Conservation (phyloP, 1,140 invertebrate species). For the Aphaenogaster floridana region DNA sequence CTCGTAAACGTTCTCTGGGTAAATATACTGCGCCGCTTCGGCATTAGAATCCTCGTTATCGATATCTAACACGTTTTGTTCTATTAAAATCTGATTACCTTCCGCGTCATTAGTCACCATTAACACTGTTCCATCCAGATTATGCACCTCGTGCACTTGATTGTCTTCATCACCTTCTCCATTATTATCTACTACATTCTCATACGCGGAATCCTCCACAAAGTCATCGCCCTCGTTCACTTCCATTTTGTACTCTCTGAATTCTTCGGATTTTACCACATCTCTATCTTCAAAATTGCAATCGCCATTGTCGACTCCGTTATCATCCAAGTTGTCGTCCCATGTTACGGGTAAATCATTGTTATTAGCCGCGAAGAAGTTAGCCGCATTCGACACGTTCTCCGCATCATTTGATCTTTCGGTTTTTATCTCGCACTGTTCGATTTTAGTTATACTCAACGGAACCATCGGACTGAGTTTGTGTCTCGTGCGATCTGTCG, state of each 20-base stretch:
- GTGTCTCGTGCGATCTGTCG: constrained; percentile 72
- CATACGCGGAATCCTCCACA: constrained; percentile 64
- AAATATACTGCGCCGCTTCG: constrained; percentile 64
- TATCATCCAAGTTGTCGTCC: constrained; percentile 49
- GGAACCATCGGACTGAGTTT: constrained; percentile 79
- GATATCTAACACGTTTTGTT: constrained; percentile 78
- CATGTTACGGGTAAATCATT: constrained; percentile 47
- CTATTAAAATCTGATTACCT: constrained; percentile 85
- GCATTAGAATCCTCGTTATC: constrained; percentile 82
- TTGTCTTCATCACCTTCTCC: constrained; percentile 70
- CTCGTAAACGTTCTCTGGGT: constrained; percentile 45
- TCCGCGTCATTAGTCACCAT: constrained; percentile 81
- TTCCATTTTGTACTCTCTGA: constrained; percentile 13
- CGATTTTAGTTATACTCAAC: constrained; percentile 66
- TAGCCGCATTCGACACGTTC: constrained; percentile 58
- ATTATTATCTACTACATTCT: constrained; percentile 59
- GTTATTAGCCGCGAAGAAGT: constrained; percentile 45
- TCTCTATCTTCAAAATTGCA: constrained; percentile 53
- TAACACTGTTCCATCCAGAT: constrained; percentile 81
- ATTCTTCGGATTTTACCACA: constrained; percentile 64
- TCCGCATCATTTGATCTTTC: constrained; percentile 71
- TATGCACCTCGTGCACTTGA: constrained; percentile 77
- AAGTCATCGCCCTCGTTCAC: constrained; percentile 28
- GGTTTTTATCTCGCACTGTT: constrained; percentile 47
- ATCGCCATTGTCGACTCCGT: background rate